Conservation (phyloP, 2,797 vertebrate genomes). For the Phoeniculus purpureus region DNA sequence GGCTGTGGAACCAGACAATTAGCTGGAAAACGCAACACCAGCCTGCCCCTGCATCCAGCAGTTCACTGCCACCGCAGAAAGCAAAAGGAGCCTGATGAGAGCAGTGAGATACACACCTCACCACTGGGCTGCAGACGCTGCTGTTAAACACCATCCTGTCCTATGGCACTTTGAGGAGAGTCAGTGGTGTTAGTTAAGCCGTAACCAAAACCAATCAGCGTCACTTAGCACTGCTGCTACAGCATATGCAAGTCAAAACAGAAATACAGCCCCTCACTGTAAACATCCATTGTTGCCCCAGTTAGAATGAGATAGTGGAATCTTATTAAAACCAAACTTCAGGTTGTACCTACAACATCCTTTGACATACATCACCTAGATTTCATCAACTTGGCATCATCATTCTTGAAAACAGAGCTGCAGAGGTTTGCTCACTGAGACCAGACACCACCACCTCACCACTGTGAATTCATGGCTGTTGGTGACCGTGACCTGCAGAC, state of each 20-base stretch:
- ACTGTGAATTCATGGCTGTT: background rate
- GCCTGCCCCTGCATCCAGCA: background rate
- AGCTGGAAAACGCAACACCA: constrained; percentile 2
- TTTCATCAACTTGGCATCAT: background rate
- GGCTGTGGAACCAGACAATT: background rate
- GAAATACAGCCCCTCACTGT: background rate
- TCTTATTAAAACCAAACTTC: background rate
- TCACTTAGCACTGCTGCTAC: background rate
- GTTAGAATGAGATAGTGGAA: background rate
- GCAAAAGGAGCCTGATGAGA: background rate
- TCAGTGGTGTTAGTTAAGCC: background rate
- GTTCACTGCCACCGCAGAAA: background rate
- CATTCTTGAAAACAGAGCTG: background rate
- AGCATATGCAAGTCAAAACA: background rate
- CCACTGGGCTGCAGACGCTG: background rate
- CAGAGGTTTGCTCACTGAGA: background rate
- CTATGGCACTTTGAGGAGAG: background rate
- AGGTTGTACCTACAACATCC: background rate
- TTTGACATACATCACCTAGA: background rate
- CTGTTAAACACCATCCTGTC: too few species aligned
- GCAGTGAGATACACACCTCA: background rate
- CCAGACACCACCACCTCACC: rapidly evolving
- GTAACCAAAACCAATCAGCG: background rate
- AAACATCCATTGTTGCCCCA: background rate
- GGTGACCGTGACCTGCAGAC: background rate